phyloP scores from a whole-genome alignment of 1,140 invertebrate genomes.

The Pinna nobilis region DNA sequence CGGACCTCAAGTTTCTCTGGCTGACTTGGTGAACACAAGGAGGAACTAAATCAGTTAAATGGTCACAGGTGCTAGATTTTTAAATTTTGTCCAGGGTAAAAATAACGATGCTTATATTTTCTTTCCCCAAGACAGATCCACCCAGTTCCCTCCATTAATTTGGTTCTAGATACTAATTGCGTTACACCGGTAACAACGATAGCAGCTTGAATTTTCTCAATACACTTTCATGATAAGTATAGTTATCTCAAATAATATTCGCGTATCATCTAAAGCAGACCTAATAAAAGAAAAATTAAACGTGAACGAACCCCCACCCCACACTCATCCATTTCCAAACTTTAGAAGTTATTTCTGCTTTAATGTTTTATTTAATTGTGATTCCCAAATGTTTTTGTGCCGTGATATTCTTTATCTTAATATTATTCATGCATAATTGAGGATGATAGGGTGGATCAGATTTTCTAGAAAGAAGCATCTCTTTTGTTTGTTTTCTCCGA shows the following conservation, averaged over 20 bases:
- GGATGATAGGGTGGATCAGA: neutral
- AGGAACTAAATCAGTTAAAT: neutral
- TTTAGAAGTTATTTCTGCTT: neutral
- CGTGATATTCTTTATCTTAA: too few species aligned
- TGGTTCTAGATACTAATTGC: neutral
- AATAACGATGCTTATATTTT: neutral
- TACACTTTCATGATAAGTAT: neutral
- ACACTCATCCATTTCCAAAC: neutral
- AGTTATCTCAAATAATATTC: slow-evolving; percentile 20
- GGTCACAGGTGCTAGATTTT: neutral
- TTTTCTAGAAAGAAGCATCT: neutral
- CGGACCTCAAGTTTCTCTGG: too few species aligned
- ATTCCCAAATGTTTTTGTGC: neutral
- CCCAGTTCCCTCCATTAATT: too few species aligned
- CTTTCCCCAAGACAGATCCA: neutral
- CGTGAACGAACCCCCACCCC: neutral
- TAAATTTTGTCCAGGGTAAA: neutral
- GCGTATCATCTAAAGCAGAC: slow-evolving; percentile 5
- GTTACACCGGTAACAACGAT: neutral
- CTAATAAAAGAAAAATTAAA: slow-evolving; percentile 14
- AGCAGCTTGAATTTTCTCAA: neutral
- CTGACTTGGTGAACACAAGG: too few species aligned
- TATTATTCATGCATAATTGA: neutral
- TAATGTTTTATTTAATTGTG: neutral
- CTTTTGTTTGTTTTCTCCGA: slow-evolving; percentile 8